A percentile compares a stretch with the other conserved stretches of the same genome.
Evolutionary conservation across 2,888 invertebrate species (phyloP).

Genomic region (Limnephilus marmoratus): DNA sequence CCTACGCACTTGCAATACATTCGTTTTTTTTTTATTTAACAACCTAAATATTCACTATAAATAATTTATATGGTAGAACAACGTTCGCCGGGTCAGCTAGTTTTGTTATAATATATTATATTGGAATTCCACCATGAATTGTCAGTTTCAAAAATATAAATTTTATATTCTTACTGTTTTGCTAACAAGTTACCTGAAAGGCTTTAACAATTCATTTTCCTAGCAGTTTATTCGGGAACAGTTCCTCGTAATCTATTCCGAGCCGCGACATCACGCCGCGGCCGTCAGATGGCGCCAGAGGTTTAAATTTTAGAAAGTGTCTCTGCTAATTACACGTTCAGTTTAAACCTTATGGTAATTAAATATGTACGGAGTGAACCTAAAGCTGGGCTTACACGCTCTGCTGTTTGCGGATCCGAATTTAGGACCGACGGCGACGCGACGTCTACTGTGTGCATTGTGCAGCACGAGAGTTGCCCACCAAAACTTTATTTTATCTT

Average conservation of each 20-base stretch:
- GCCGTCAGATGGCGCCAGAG: slow-evolving; percentile 23
- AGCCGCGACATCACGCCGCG: not conserved
- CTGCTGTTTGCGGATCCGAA: slow-evolving; percentile 2
- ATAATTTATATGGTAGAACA: too few relatives aligned
- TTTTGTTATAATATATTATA: too few relatives aligned
- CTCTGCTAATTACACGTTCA: slow-evolving; percentile 50
- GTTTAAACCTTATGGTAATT: slow-evolving; percentile 39
- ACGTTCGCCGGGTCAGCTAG: too few relatives aligned
- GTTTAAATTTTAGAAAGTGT: slow-evolving; percentile 50
- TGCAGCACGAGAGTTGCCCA: not conserved
- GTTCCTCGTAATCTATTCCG: not conserved
- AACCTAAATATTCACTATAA: too few relatives aligned
- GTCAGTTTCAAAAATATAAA: too few relatives aligned
- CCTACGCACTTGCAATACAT: too few relatives aligned
- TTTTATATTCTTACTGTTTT: not conserved
- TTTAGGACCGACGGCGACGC: not conserved
- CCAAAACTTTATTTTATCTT: not conserved
- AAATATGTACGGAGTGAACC: slow-evolving; percentile 37
- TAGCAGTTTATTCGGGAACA: not conserved
- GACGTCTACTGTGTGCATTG: not conserved
- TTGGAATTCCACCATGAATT: too few relatives aligned
- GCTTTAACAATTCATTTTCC: not conserved
- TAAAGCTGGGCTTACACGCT: slow-evolving; percentile 20
- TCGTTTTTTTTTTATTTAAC: too few relatives aligned
- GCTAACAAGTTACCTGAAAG: not conserved